Percentiles rank a stretch among this genome's conserved stretches.
Evolutionary conservation across 1,140 invertebrate genomes (phyloP).

Genomic region (Heterodera schachtii): DNA sequence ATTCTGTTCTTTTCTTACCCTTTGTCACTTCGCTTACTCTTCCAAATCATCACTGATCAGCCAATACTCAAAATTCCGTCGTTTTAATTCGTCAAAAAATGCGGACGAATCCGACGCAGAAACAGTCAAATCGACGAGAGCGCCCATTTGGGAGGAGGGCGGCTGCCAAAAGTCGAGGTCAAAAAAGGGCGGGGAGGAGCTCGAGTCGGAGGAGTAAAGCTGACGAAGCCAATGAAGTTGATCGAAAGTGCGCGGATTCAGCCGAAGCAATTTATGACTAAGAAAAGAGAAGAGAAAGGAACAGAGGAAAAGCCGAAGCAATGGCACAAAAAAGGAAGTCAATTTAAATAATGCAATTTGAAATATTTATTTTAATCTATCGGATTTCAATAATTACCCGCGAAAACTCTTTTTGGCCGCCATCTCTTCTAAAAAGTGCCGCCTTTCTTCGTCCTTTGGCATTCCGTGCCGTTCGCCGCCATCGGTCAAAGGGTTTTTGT

Average conservation of each 20-base stretch:
- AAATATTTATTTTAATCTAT: too few relatives aligned
- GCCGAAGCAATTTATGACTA: constrained; percentile 61
- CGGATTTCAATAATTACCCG: neutral
- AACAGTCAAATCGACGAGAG: constrained; percentile 55
- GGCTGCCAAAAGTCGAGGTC: constrained; percentile 62
- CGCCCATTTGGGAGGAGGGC: constrained; percentile 45
- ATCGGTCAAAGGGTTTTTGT: neutral
- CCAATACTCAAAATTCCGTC: constrained; percentile 56
- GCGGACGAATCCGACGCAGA: constrained; percentile 51
- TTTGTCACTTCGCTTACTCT: constrained; percentile 41
- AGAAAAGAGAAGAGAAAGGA: constrained; percentile 1
- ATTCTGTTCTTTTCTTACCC: constrained; percentile 2
- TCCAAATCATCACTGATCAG: constrained; percentile 62
- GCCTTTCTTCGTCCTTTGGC: neutral
- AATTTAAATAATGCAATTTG: neutral
- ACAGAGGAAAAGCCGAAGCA: too few relatives aligned
- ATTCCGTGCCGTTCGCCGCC: neutral
- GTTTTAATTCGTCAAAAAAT: constrained; percentile 55
- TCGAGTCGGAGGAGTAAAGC: constrained; percentile 41
- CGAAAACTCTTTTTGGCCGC: neutral
- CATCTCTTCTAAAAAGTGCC: neutral
- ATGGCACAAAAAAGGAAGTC: too few relatives aligned
- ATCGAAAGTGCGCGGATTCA: constrained; percentile 55
- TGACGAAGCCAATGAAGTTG: constrained; percentile 48
- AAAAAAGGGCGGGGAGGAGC: constrained; percentile 40